Percentiles rank a stretch among this genome's conserved stretches.
Conservation (phyloP, 2,888 invertebrate species). For the Callosobruchus maculatus region DNA sequence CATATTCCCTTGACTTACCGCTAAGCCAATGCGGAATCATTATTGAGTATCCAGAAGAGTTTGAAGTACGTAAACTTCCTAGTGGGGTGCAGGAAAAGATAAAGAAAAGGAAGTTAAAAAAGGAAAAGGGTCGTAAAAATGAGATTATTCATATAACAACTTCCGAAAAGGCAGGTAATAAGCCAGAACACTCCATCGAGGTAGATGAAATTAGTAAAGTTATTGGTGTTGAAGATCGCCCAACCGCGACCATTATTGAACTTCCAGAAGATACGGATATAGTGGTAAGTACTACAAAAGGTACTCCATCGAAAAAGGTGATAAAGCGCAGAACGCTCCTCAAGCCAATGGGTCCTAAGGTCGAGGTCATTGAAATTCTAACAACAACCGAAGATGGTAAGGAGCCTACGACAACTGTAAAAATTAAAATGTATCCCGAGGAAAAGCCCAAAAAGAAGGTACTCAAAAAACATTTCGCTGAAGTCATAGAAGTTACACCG, state of each 20-base stretch:
- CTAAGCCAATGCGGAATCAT: conserved; percentile 24
- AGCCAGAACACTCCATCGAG: conserved; percentile 30
- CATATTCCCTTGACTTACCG: conserved; percentile 31
- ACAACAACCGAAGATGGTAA: conserved; percentile 37
- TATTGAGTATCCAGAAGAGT: conserved; percentile 38
- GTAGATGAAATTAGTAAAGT: conserved; percentile 20
- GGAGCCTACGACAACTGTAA: conserved; percentile 31
- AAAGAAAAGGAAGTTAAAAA: conserved; percentile 35
- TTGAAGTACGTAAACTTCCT: conserved; percentile 35
- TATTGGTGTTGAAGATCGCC: conserved; percentile 35
- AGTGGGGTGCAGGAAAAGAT: conserved; percentile 34
- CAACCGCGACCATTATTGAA: conserved; percentile 35
- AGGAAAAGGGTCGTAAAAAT: conserved; percentile 37
- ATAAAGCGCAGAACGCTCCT: conserved; percentile 39
- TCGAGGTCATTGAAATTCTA: conserved; percentile 41
- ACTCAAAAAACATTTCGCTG: conserved; percentile 13
- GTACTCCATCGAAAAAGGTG: conserved; percentile 44
- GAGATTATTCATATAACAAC: conserved; percentile 51
- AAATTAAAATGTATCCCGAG: conserved; percentile 1
- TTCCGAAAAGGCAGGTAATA: conserved; percentile 37
- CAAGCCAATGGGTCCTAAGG: conserved; percentile 36
- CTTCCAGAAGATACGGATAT: conserved; percentile 44
- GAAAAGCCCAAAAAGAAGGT: conserved; percentile 12
- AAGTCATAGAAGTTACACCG: conserved; percentile 28
- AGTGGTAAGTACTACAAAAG: conserved; percentile 45